Percentiles rank a stretch among this genome's conserved stretches.
phyloP scores from a whole-genome alignment of 2,113 vertebrate species.

The Mormyrus lacerda region DNA sequence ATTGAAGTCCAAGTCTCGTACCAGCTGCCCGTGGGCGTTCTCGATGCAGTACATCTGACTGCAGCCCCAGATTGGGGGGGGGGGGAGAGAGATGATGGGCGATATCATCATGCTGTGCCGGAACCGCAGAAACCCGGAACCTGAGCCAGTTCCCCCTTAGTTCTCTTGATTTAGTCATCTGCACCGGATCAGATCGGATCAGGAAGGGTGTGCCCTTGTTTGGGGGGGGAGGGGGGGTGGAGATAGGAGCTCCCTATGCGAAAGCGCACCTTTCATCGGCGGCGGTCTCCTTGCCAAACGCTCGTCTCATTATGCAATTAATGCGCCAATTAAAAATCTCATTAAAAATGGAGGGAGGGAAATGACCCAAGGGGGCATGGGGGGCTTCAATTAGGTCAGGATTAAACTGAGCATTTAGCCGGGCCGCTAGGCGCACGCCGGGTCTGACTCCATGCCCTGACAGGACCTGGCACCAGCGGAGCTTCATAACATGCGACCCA shows the following conservation, averaged over 20 bases:
- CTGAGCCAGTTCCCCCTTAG: not conserved
- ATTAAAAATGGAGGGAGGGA: constrained; percentile 63
- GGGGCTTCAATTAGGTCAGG: constrained; percentile 65
- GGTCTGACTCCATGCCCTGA: not conserved
- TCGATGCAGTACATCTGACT: constrained; percentile 98
- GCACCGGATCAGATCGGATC: not conserved
- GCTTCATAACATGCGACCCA: not conserved
- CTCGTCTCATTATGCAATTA: constrained; percentile 68
- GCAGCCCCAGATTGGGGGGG: constrained; percentile 21
- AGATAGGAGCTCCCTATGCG: too few species aligned
- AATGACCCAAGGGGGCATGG: constrained; percentile 51
- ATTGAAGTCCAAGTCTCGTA: constrained; percentile 96
- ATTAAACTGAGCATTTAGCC: constrained; percentile 30
- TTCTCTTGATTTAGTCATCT: not conserved
- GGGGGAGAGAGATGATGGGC: not conserved
- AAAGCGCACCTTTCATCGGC: not conserved
- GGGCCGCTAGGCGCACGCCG: not conserved
- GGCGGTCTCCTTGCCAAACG: constrained; percentile 38
- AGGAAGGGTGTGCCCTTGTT: not conserved
- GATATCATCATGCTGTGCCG: not conserved
- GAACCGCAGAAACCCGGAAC: not conserved
- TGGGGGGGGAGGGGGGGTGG: not conserved
- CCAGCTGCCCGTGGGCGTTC: constrained; percentile 94
- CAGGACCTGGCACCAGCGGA: constrained; percentile 16
- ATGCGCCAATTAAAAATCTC: constrained; percentile 71